These are phyloP conservation scores for Micoletzkya japonica DNA, from an alignment of 2,888 invertebrate genomes.

Conservation along the genomic window DNA sequence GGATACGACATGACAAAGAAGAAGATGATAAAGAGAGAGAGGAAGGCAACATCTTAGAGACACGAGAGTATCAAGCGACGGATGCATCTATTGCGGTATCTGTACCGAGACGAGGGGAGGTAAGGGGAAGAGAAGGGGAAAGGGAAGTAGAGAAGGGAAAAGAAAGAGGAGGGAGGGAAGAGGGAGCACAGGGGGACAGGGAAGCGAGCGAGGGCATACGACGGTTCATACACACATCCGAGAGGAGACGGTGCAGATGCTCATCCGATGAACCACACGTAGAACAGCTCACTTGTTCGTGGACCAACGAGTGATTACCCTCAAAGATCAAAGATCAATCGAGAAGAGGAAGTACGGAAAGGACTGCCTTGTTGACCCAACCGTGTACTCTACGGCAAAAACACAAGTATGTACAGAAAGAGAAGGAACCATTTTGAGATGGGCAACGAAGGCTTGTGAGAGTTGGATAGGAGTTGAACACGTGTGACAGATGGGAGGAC, in stretches of 20 bases:
- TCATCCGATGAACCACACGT: constrained; percentile 40
- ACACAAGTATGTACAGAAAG: constrained; percentile 6
- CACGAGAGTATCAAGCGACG: not conserved
- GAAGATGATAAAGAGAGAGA: not conserved
- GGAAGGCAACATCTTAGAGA: not conserved
- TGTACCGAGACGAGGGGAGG: constrained; percentile 20
- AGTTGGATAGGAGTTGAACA: constrained; percentile 39
- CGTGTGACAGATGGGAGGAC: constrained; percentile 38
- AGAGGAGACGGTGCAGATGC: constrained; percentile 37
- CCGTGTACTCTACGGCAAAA: constrained; percentile 10
- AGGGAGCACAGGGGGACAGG: not conserved
- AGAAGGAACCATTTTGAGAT: constrained; percentile 37
- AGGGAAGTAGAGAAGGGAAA: not conserved
- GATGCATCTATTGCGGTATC: constrained; percentile 12
- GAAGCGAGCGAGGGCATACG: constrained; percentile 12
- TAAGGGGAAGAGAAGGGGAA: not conserved
- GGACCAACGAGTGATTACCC: constrained; percentile 43
- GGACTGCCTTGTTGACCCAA: not conserved
- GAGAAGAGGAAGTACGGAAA: not conserved
- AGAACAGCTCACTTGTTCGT: constrained; percentile 41
- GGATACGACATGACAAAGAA: no score
- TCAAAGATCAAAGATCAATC: constrained; percentile 28
- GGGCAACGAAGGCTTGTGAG: constrained; percentile 37
- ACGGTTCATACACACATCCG: constrained; percentile 31
- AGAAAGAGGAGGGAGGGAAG: constrained; percentile 6